Evolutionary conservation across 1,140 invertebrate species (phyloP).

Genomic region (Anthonomus grandis): DNA sequence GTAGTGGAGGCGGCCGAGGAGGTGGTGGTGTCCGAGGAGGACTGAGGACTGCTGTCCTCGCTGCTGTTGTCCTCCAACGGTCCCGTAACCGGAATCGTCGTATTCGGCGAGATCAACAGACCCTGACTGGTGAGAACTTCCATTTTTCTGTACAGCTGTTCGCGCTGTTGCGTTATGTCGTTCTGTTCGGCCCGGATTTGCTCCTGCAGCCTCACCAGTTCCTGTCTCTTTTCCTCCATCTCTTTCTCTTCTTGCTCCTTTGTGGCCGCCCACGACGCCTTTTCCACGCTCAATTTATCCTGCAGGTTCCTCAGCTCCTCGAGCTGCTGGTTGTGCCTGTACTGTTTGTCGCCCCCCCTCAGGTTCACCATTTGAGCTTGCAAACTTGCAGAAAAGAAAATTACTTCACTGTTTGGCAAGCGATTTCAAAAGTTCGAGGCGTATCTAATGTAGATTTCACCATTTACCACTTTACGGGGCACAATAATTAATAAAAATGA

Average conservation of each 20-base stretch:
- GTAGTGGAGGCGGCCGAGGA: constrained; percentile 44
- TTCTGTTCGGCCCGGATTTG: constrained; percentile 70
- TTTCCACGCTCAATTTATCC: constrained; percentile 74
- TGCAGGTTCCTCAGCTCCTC: constrained; percentile 72
- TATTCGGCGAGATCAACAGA: constrained; percentile 58
- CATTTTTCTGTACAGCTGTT: constrained; percentile 79
- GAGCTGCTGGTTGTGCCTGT: constrained; percentile 68
- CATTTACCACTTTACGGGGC: neutral
- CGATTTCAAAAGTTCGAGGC: neutral
- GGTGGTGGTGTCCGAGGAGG: constrained; percentile 39
- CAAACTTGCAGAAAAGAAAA: constrained; percentile 48
- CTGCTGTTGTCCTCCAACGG: constrained; percentile 45
- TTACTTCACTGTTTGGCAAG: neutral
- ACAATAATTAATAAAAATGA: neutral
- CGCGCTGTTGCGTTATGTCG: constrained; percentile 80
- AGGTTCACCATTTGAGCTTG: constrained; percentile 62
- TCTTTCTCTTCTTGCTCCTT: constrained; percentile 62
- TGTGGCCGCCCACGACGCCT: constrained; percentile 68
- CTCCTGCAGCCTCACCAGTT: constrained; percentile 59
- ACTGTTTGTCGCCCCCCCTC: constrained; percentile 55
- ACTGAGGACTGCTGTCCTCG: constrained; percentile 46
- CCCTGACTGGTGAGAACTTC: constrained; percentile 74
- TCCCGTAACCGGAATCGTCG: constrained; percentile 37
- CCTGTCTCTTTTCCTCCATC: constrained; percentile 61
- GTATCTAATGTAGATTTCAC: too few species aligned